Conservation (phyloP, 2,888 invertebrate genomes). For the Zeuzera pyrina region DNA sequence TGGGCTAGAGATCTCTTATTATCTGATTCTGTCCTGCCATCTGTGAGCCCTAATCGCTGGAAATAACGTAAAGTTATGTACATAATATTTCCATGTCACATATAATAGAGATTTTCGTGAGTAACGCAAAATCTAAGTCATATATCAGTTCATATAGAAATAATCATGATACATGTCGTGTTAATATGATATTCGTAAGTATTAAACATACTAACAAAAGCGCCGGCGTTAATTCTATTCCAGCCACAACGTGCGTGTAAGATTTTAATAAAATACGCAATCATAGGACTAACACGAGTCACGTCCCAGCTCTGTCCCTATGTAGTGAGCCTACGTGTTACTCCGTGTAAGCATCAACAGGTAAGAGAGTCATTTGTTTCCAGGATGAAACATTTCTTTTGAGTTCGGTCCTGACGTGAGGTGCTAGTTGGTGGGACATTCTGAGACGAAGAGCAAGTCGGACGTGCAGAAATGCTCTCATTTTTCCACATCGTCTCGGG, state of each 20-base stretch:
- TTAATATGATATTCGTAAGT: no score
- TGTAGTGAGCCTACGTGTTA: constrained; percentile 31
- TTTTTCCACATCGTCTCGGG: constrained; percentile 23
- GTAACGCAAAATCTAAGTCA: no score
- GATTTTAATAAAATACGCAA: constrained; percentile 40
- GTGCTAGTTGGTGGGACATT: constrained; percentile 20
- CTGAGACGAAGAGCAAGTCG: constrained; percentile 20
- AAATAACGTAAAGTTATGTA: no score
- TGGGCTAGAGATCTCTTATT: no score
- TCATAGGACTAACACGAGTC: constrained; percentile 35
- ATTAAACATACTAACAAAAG: no score
- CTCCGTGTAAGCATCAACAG: constrained; percentile 49
- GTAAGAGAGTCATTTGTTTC: constrained; percentile 62
- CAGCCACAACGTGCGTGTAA: constrained; percentile 19
- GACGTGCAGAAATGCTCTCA: constrained; percentile 25
- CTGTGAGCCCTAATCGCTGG: no score
- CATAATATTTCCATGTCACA: no score
- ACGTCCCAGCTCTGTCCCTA: constrained; percentile 31
- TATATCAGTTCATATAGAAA: no score
- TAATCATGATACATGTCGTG: no score
- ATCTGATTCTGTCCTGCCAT: no score
- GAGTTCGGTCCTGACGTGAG: constrained; percentile 38
- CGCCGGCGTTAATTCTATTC: constrained; percentile 32
- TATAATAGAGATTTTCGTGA: no score
- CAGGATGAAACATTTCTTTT: constrained; percentile 39